phyloP scores from a whole-genome alignment of 2,113 vertebrate genomes.

The Galeopterus variegatus region DNA sequence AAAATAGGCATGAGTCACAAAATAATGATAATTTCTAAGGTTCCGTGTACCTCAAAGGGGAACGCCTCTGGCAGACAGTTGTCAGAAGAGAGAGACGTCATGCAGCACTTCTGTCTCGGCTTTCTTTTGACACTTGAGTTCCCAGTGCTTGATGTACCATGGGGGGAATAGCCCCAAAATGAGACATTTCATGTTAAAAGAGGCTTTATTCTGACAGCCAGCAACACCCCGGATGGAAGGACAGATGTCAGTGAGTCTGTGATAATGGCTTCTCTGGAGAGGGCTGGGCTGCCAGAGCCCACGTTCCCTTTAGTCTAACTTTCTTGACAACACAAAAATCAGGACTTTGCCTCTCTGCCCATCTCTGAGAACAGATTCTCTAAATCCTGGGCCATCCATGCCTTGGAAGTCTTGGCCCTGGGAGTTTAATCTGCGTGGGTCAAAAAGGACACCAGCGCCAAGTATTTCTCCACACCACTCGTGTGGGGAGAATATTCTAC shows the following conservation, averaged over 20 bases:
- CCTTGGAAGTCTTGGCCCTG: conserved; percentile 65
- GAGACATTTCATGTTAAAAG: conserved; percentile 75
- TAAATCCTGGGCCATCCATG: background rate
- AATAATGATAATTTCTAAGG: conserved; percentile 78
- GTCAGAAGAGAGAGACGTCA: conserved; percentile 74
- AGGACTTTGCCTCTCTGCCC: conserved; percentile 39
- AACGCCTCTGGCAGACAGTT: conserved; percentile 78
- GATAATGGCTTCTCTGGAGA: conserved; percentile 14
- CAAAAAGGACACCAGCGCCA: conserved; percentile 52
- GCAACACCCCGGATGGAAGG: conserved; percentile 64
- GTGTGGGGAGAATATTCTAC: conserved; percentile 53
- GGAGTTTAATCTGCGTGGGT: conserved; percentile 45
- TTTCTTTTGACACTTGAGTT: conserved; percentile 71
- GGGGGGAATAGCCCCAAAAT: conserved; percentile 25
- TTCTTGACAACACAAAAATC: background rate
- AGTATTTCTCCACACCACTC: conserved; percentile 5
- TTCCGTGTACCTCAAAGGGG: conserved; percentile 78
- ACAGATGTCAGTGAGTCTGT: conserved; percentile 67
- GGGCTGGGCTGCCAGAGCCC: conserved; percentile 17
- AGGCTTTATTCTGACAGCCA: conserved; percentile 82
- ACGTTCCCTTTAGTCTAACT: conserved; percentile 42
- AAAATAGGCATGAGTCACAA: conserved; percentile 83
- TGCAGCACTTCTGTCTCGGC: conserved; percentile 74
- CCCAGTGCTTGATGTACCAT: conserved; percentile 33
- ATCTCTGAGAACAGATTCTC: conserved; percentile 14